These are phyloP conservation scores for Gymnothorax reevesii DNA, from an alignment of 2,797 vertebrate genomes.

Conservation along the genomic window DNA sequence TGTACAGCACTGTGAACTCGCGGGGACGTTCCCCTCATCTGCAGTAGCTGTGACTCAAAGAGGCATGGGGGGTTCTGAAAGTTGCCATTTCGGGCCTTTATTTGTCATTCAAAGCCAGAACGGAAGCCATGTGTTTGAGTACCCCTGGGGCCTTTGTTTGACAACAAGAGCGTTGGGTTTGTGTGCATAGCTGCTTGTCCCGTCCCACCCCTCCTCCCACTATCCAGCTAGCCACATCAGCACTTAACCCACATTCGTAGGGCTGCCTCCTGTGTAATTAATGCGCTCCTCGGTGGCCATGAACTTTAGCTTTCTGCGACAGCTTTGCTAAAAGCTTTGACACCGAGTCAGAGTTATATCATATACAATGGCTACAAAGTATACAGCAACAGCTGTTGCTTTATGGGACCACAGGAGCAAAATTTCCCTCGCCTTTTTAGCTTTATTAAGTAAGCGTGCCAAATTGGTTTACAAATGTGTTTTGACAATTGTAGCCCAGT, in stretches of 20 bases:
- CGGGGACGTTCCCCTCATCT: slow-evolving; percentile 36
- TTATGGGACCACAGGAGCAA: not conserved
- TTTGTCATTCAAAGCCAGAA: slow-evolving; percentile 26
- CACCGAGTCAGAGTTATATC: not conserved
- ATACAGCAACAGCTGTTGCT: not conserved
- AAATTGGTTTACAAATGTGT: not conserved
- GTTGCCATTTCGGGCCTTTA: slow-evolving; percentile 30
- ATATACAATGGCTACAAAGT: not conserved
- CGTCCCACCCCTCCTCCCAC: not conserved
- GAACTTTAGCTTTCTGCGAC: not conserved
- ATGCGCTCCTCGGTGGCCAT: not conserved
- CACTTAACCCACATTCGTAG: not conserved
- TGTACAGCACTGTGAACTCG: not conserved
- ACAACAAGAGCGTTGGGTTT: not conserved
- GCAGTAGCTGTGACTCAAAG: not conserved
- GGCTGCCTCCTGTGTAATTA: not conserved
- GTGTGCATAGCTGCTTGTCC: not conserved
- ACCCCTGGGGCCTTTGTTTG: not conserved
- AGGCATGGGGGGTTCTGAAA: not conserved
- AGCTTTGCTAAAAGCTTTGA: not conserved
- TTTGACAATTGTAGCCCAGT: too few relatives aligned
- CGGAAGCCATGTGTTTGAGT: slow-evolving; percentile 26
- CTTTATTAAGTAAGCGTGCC: not conserved
- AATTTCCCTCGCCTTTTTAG: not conserved
- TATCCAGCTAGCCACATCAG: not conserved